Conservation (phyloP, 2,797 vertebrate species). For the Acipenser oxyrinchus region DNA sequence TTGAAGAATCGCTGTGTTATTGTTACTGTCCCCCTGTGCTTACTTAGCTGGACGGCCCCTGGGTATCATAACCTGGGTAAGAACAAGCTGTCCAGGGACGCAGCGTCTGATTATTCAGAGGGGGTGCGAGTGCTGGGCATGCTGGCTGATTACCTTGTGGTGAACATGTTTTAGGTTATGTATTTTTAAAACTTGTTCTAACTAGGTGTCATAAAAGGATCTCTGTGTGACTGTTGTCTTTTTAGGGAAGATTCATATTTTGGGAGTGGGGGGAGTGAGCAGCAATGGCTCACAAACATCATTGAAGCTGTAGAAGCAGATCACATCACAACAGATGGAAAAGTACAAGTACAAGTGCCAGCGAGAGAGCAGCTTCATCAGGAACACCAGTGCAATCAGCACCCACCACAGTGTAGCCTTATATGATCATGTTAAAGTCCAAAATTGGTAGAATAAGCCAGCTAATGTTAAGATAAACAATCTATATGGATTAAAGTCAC, state of each 20-base stretch:
- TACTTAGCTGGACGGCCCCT: conserved; percentile 76
- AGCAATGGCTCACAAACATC: conserved; percentile 75
- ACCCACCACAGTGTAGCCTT: background rate
- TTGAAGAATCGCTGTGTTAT: too few relatives aligned
- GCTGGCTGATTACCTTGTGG: conserved; percentile 88
- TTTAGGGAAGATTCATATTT: conserved; percentile 77
- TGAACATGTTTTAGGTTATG: conserved; percentile 47
- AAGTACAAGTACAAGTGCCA: background rate
- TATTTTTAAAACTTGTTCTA: too few relatives aligned
- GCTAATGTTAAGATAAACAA: too few relatives aligned
- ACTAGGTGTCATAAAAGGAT: too few relatives aligned
- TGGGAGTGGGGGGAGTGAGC: conserved; percentile 85
- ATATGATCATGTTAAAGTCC: too few relatives aligned
- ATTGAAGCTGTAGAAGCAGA: conserved; percentile 84
- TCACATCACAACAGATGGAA: conserved; percentile 44
- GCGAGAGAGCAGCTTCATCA: conserved; percentile 14
- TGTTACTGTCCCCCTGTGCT: background rate
- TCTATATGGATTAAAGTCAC: too few relatives aligned
- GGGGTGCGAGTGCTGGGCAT: conserved; percentile 76
- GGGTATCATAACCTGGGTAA: conserved; percentile 84
- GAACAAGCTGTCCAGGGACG: conserved; percentile 80
- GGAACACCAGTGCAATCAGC: background rate
- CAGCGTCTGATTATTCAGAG: conserved; percentile 70
- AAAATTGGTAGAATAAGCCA: too few relatives aligned
- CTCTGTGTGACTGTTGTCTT: background rate